Conservation (phyloP, 2,888 invertebrate species). For the Amorpha juglandis region DNA sequence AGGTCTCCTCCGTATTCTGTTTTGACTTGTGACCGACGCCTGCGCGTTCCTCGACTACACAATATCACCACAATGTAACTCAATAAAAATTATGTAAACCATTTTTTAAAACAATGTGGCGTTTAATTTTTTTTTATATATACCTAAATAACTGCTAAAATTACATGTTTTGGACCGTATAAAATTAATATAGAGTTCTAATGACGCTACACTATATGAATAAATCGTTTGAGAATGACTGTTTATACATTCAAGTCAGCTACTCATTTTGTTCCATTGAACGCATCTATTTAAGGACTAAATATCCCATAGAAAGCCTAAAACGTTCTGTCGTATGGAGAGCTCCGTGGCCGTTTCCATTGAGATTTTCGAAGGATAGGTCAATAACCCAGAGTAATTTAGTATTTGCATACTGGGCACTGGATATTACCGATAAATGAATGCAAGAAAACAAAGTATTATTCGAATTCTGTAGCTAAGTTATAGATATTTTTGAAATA, state of each 20-base stretch:
- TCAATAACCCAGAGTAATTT: too few relatives aligned
- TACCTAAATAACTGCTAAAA: neutral
- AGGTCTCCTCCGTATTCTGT: slow-evolving; percentile 57
- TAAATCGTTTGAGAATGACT: slow-evolving; percentile 23
- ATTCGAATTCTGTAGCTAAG: too few relatives aligned
- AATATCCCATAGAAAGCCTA: neutral
- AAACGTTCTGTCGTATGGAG: neutral
- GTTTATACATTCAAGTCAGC: slow-evolving; percentile 40
- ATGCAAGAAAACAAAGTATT: too few relatives aligned
- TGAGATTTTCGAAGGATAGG: neutral
- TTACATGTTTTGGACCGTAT: neutral
- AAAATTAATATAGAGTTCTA: neutral
- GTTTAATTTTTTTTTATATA: neutral
- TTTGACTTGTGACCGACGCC: slow-evolving; percentile 48
- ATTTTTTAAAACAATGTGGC: slow-evolving; percentile 41
- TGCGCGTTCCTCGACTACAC: slow-evolving; percentile 44
- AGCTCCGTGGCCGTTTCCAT: neutral
- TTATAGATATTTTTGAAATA: too few relatives aligned
- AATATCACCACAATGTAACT: slow-evolving; percentile 40
- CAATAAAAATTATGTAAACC: slow-evolving; percentile 55
- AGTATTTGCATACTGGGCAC: too few relatives aligned
- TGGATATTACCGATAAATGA: too few relatives aligned
- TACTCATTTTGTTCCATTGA: slow-evolving; percentile 10
- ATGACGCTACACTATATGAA: neutral
- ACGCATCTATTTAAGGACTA: slow-evolving; percentile 12